phyloP scores from a whole-genome alignment of 1,140 invertebrate genomes.

The Plodia interpunctella region DNA sequence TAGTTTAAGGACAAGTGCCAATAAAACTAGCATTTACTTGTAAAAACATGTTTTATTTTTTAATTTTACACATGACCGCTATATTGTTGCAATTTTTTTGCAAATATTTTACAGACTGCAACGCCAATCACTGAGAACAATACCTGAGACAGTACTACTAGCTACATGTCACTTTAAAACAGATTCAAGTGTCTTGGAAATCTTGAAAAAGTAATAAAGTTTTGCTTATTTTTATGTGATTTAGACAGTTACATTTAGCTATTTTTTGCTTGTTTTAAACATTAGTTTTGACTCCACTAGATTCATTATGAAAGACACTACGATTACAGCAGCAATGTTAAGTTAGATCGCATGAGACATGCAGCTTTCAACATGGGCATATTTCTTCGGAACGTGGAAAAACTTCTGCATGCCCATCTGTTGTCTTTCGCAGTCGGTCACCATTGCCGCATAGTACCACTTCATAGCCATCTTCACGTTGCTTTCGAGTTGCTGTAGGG shows the following conservation, averaged over 20 bases:
- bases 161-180: neutral
- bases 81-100: too few relatives aligned
- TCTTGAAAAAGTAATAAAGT: too few relatives aligned
- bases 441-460: conserved; percentile 27
- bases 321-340: neutral
- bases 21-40: neutral
- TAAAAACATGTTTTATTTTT: neutral
- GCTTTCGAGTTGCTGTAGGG: conserved; percentile 18
- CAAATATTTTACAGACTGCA: conserved; percentile 16
- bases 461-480: conserved; percentile 28
- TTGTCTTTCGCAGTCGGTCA: neutral
- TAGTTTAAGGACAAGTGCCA: neutral
- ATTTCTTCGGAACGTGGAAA: conserved; percentile 8
- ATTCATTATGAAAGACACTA: too few relatives aligned
- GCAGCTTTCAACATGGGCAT: conserved; percentile 18
- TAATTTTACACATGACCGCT: neutral
- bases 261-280: too few relatives aligned
- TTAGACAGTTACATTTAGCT: too few relatives aligned
- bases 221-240: too few relatives aligned
- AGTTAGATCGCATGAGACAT: neutral
- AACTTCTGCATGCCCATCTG: neutral
- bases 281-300: too few relatives aligned
- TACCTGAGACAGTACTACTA: too few relatives aligned
- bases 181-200: too few relatives aligned
- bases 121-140: conserved; percentile 1